phyloP scores from a whole-genome alignment of 2,113 vertebrate species.

The Acrocephalus kingi region DNA sequence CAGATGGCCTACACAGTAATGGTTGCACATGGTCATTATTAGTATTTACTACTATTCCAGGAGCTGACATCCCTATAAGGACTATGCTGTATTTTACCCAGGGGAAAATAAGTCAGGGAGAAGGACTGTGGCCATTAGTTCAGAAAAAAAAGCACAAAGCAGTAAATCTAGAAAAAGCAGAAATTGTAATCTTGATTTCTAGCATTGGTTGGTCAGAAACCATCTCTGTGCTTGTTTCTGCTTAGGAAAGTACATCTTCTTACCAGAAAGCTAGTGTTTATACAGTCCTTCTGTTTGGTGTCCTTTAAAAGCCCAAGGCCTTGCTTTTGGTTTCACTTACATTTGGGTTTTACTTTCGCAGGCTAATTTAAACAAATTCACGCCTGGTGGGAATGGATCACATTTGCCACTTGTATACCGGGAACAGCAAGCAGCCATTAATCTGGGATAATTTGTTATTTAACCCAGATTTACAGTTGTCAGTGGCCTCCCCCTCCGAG shows the following conservation, averaged over 20 bases:
- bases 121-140: not conserved
- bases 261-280: not conserved
- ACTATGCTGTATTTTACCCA: not conserved
- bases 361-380: not conserved
- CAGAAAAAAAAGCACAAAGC: not conserved
- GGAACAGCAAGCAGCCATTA: not conserved
- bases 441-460: not conserved
- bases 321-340: not conserved
- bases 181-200: not conserved
- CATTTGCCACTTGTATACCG: not conserved
- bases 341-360: not conserved
- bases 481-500: not conserved
- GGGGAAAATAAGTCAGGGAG: not conserved
- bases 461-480: conserved; percentile 7
- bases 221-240: not conserved
- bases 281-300: not conserved
- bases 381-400: not conserved
- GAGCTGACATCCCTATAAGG: not conserved
- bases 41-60: not conserved
- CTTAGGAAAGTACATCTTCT: not conserved
- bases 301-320: not conserved
- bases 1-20: not conserved
- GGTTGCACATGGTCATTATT: not conserved
- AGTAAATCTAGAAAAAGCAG: not conserved
- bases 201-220: not conserved